Evolutionary conservation across 2,113 vertebrate species (phyloP).

Genomic region (Clupea harengus): DNA sequence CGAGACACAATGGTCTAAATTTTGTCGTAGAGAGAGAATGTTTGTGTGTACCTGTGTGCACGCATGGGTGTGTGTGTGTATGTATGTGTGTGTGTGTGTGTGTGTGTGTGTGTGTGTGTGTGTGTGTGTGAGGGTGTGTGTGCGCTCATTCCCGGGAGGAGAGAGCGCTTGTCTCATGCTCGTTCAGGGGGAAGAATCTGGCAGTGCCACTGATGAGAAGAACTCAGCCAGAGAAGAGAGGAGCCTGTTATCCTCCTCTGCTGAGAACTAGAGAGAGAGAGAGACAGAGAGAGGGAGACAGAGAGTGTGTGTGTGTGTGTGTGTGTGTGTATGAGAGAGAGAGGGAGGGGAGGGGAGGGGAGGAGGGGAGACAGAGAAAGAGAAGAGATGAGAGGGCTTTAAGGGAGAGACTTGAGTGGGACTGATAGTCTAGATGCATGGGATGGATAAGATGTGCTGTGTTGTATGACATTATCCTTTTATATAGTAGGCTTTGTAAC

Average conservation of each 20-base stretch:
- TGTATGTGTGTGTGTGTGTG: conserved; percentile 14
- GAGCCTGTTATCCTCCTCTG: conserved; percentile 22
- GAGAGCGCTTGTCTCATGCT: conserved; percentile 65
- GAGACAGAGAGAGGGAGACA: conserved; percentile 31
- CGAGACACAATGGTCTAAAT: neutral
- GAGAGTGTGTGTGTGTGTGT: too few relatives aligned
- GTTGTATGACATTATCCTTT: neutral
- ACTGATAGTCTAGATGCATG: conserved; percentile 31
- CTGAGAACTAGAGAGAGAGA: conserved; percentile 8
- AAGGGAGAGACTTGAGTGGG: conserved; percentile 39
- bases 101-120: conserved; percentile 9
- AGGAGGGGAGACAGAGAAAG: conserved; percentile 50
- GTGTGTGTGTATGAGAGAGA: too few relatives aligned
- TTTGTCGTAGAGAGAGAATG: neutral
- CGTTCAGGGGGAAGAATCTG: conserved; percentile 73
- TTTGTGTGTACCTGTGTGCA: neutral
- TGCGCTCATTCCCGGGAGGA: conserved; percentile 56
- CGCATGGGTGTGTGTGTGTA: neutral
- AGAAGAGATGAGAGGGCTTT: conserved; percentile 35
- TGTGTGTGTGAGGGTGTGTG: neutral
- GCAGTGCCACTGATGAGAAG: conserved; percentile 60
- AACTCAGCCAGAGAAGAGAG: conserved; percentile 39
- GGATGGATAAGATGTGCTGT: neutral
- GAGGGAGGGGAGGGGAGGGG: conserved; percentile 12
- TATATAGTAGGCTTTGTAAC: neutral